A percentile compares a stretch with the other conserved stretches of the same genome.
Evolutionary conservation across 2,113 vertebrate species (phyloP).

Genomic region (Crotalus horridus): DNA sequence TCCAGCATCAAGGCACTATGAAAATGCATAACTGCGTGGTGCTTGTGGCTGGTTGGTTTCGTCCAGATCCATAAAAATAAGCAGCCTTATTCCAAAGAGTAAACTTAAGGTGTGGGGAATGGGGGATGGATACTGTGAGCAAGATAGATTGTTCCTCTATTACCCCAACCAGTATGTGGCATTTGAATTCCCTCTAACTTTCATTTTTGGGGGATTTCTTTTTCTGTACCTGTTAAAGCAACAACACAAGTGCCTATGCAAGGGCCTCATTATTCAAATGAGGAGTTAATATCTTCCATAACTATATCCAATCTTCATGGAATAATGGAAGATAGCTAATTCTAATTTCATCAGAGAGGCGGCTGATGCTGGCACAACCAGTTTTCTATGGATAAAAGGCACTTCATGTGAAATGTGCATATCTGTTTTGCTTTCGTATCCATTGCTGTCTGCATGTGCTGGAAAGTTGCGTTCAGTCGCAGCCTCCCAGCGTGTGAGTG

Average conservation of each 20-base stretch:
- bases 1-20: not conserved
- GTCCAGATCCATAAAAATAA: not conserved
- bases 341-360: not conserved
- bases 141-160: not conserved
- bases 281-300: not conserved
- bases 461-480: not conserved
- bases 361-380: not conserved
- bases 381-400: not conserved
- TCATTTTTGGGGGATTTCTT: not conserved
- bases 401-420: not conserved
- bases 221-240: not conserved
- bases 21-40: not conserved
- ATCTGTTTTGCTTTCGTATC: not conserved
- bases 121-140: not conserved
- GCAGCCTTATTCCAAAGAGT: not conserved
- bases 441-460: not conserved
- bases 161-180: conserved; percentile 1
- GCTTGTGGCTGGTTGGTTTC: not conserved
- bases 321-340: not conserved
- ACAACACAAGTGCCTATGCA: not conserved
- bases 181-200: not conserved
- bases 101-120: not conserved
- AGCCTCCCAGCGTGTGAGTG: not conserved
- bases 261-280: not conserved
- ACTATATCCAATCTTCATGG: not conserved